Percentiles rank a stretch among this genome's conserved stretches.
Conservation (phyloP, 2,113 vertebrate genomes). For the Engraulis encrasicolus region DNA sequence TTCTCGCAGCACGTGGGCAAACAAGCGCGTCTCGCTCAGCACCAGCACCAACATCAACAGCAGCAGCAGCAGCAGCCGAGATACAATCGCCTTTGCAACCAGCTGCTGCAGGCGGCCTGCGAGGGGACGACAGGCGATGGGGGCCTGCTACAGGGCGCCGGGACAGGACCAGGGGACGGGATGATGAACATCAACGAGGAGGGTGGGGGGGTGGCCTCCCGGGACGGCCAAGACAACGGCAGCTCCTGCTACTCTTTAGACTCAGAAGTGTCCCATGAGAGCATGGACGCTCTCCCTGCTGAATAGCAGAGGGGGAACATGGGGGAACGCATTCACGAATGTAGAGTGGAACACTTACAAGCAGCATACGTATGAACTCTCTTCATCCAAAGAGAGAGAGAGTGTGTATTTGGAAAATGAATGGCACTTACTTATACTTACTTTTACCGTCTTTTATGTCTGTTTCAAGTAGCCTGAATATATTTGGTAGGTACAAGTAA, state of each 20-base stretch:
- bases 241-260: slow-evolving; percentile 87
- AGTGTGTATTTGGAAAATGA: neutral
- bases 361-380: neutral
- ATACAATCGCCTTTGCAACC: slow-evolving; percentile 82
- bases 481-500: neutral
- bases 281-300: slow-evolving; percentile 80
- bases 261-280: slow-evolving; percentile 88
- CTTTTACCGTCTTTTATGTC: neutral
- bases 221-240: slow-evolving; percentile 81
- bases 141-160: slow-evolving; percentile 38
- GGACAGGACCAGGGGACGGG: slow-evolving; percentile 4
- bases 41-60: slow-evolving; percentile 55
- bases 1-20: slow-evolving; percentile 89
- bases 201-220: slow-evolving; percentile 71
- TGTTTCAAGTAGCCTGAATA: slow-evolving; percentile 12
- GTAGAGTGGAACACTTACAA: neutral
- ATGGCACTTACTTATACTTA: neutral
- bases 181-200: slow-evolving; percentile 66
- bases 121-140: slow-evolving; percentile 70
- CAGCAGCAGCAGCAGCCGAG: slow-evolving; percentile 45
- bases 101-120: slow-evolving; percentile 73
- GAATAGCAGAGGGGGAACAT: slow-evolving; percentile 77
- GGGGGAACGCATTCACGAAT: slow-evolving; percentile 9
- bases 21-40: slow-evolving; percentile 80
- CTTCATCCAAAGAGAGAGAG: neutral